Conservation (phyloP, 2,113 vertebrate genomes). For the Anas platyrhynchos region DNA sequence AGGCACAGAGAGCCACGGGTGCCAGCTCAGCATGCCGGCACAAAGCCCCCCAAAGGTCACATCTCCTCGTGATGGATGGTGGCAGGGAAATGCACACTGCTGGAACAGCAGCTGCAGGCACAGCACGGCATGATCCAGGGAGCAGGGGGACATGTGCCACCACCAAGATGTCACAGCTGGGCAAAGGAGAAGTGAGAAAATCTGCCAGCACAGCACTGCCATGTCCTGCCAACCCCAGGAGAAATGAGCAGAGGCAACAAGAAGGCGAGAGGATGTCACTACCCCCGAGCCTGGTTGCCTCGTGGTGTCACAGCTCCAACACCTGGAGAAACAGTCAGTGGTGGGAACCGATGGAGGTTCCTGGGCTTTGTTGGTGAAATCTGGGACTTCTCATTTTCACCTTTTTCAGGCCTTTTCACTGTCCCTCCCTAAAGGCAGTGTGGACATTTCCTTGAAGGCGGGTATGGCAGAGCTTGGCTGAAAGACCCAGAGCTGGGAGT, state of each 20-base stretch:
- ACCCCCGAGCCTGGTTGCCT: background rate
- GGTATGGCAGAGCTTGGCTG: background rate
- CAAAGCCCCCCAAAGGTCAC: background rate
- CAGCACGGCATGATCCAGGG: fast-evolving
- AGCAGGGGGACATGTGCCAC: background rate
- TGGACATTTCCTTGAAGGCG: background rate
- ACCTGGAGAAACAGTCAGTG: background rate
- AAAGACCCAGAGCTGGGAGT: background rate
- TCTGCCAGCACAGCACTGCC: background rate
- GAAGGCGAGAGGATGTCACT: background rate
- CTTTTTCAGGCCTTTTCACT: background rate
- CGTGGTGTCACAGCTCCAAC: background rate
- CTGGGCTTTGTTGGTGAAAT: background rate
- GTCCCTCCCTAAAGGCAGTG: background rate
- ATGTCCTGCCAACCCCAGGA: background rate
- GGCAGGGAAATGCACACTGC: background rate
- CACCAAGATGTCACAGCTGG: background rate
- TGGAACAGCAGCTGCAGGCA: background rate
- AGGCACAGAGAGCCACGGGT: background rate
- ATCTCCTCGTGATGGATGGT: background rate
- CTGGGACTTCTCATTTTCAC: background rate
- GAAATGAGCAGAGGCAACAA: background rate
- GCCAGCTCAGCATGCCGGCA: background rate
- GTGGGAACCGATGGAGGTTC: background rate
- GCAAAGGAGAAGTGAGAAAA: background rate